Evolutionary conservation across 1,140 invertebrate genomes (phyloP).

Genomic region (Leptinotarsa texana): DNA sequence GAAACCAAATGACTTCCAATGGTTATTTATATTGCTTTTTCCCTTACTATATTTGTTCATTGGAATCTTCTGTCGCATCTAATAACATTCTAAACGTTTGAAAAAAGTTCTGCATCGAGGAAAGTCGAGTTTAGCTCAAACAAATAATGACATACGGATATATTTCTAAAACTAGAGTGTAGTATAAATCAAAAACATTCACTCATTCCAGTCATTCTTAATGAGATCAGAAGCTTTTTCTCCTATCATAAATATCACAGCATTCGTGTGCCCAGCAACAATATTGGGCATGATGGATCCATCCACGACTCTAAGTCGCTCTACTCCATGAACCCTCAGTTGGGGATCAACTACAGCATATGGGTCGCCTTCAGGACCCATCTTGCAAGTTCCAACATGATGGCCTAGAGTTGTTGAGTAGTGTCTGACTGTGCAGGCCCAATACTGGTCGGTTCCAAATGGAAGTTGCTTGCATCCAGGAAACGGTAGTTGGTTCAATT

Average conservation of each 20-base stretch:
- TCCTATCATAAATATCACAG: conserved; percentile 67
- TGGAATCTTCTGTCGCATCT: too few species aligned
- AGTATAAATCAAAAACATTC: too few species aligned
- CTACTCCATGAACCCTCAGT: conserved; percentile 59
- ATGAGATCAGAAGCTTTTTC: conserved; percentile 69
- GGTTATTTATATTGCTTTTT: too few species aligned
- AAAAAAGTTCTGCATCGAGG: too few species aligned
- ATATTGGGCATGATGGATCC: conserved; percentile 69
- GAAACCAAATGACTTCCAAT: too few species aligned
- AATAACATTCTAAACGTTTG: too few species aligned
- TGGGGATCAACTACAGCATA: conserved; percentile 65
- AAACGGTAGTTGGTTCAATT: conserved; percentile 52
- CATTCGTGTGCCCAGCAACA: conserved; percentile 67
- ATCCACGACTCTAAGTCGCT: conserved; percentile 63
- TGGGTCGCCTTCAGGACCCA: conserved; percentile 63
- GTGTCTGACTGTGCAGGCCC: conserved; percentile 51
- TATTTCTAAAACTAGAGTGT: too few species aligned
- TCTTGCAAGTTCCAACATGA: conserved; percentile 65
- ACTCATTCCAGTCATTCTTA: conserved; percentile 37
- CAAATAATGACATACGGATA: too few species aligned
- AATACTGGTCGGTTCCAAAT: conserved; percentile 59
- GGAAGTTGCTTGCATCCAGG: conserved; percentile 55
- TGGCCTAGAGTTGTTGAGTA: conserved; percentile 60
- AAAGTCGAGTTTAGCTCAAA: too few species aligned
- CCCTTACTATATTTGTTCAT: too few species aligned